These are phyloP conservation scores for Suillia variegata DNA, from an alignment of 2,888 invertebrate species.

Conservation along the genomic window DNA sequence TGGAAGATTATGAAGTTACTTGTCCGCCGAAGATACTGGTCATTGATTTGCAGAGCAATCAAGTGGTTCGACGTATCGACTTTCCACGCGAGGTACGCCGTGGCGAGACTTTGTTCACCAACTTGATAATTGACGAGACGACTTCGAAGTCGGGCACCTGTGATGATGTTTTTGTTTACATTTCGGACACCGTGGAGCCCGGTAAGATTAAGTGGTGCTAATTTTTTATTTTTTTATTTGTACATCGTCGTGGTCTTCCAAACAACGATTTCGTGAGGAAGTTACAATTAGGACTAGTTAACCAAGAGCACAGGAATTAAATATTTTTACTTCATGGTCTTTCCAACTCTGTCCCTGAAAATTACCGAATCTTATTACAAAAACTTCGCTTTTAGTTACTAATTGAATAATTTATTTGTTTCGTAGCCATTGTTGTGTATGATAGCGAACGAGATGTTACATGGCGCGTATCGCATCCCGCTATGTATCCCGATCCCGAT, in stretches of 20 bases:
- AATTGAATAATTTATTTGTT: conserved; percentile 1
- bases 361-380: too few species aligned
- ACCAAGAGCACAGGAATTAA: too few species aligned
- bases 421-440: conserved; percentile 56
- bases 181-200: conserved; percentile 81
- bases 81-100: conserved; percentile 77
- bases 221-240: too few species aligned
- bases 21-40: conserved; percentile 84
- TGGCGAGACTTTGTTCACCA: conserved; percentile 78
- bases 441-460: conserved; percentile 77
- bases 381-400: too few species aligned
- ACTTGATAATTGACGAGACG: conserved; percentile 78
- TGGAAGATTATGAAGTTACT: conserved; percentile 68
- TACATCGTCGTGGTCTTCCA: neutral
- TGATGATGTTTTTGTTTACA: conserved; percentile 79
- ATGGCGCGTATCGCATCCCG: conserved; percentile 80
- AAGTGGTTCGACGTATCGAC: conserved; percentile 65
- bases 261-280: neutral
- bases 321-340: too few species aligned
- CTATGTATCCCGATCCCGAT: conserved; percentile 86
- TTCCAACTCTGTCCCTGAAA: too few species aligned
- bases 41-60: conserved; percentile 77
- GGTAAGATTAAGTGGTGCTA: too few species aligned
- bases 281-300: neutral
- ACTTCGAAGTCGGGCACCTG: conserved; percentile 69